Percentiles rank a stretch among this genome's conserved stretches.
phyloP scores from a whole-genome alignment of 92 coral and sea anemone genomes.

The Umimayanthus chanpuru region DNA sequence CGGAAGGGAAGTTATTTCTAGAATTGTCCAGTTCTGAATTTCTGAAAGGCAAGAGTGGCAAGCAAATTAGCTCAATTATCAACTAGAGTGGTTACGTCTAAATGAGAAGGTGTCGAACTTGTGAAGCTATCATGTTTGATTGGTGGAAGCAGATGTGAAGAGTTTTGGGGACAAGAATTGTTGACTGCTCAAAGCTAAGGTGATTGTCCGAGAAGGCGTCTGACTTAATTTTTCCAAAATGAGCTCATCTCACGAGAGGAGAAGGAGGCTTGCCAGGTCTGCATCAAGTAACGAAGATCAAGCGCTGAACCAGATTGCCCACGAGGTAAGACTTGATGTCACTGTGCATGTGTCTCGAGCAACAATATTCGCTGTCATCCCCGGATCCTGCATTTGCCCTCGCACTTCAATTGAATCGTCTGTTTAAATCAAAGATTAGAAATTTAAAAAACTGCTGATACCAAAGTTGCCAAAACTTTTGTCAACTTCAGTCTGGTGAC shows the following conservation, averaged over 20 bases:
- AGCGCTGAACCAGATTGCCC: constrained; percentile 96
- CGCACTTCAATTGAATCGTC: not conserved
- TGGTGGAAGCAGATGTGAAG: constrained; percentile 79
- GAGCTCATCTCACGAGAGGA: constrained; percentile 91
- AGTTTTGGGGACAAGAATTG: constrained; percentile 54
- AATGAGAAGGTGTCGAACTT: constrained; percentile 47
- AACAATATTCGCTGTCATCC: constrained; percentile 17
- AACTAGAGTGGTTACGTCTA: constrained; percentile 45
- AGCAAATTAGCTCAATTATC: constrained; percentile 53
- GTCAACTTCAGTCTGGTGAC: not conserved
- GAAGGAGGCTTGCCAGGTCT: constrained; percentile 83
- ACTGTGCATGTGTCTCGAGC: constrained; percentile 8
- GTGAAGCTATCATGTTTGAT: constrained; percentile 52
- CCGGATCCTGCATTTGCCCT: constrained; percentile 3
- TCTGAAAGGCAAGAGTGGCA: constrained; percentile 47
- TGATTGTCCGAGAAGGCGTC: constrained; percentile 39
- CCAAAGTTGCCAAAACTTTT: not conserved
- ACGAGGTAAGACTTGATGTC: constrained; percentile 77
- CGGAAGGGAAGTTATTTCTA: constrained; percentile 34
- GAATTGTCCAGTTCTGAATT: constrained; percentile 52
- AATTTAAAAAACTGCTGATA: not conserved
- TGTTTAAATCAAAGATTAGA: not conserved
- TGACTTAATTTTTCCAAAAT: constrained; percentile 59
- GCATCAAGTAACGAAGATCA: constrained; percentile 96
- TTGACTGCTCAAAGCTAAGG: constrained; percentile 77